Percentiles rank a stretch among this genome's conserved stretches.
Evolutionary conservation across 2,888 invertebrate genomes (phyloP).

Genomic region (Tenodera sinensis): DNA sequence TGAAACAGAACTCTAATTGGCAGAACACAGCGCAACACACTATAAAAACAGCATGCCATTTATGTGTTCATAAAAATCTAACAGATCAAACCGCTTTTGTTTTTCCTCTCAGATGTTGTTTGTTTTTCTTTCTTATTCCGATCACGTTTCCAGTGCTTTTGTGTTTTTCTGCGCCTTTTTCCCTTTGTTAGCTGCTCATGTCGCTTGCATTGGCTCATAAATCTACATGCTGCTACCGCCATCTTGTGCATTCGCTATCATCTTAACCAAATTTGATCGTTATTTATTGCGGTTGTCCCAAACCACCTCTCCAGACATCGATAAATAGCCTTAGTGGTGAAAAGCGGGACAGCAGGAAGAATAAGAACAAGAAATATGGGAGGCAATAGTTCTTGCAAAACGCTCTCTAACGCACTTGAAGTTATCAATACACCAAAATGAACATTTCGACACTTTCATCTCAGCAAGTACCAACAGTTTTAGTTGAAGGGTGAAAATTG

Average conservation of each 20-base stretch:
- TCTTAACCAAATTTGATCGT: neutral
- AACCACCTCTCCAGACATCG: neutral
- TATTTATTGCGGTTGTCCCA: neutral
- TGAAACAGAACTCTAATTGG: too few species aligned
- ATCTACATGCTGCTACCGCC: neutral
- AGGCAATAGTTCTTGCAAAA: neutral
- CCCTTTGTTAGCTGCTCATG: neutral
- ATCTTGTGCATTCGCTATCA: neutral
- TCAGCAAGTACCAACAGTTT: too few species aligned
- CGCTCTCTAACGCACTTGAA: too few species aligned
- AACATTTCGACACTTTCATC: too few species aligned
- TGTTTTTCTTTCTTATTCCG: neutral
- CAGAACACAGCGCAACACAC: too few species aligned
- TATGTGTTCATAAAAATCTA: too few species aligned
- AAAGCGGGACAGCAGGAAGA: neutral
- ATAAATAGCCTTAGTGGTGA: neutral
- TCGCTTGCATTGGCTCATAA: neutral
- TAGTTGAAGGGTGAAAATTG: too few species aligned
- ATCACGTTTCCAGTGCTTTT: neutral
- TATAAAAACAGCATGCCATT: too few species aligned
- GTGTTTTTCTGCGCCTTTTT: neutral
- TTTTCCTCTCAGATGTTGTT: neutral
- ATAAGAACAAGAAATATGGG: neutral
- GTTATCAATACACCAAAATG: too few species aligned
- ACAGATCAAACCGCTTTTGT: too few species aligned